These are phyloP conservation scores for Fulmarus glacialis DNA, from an alignment of 2,113 vertebrate genomes.

Conservation along the genomic window DNA sequence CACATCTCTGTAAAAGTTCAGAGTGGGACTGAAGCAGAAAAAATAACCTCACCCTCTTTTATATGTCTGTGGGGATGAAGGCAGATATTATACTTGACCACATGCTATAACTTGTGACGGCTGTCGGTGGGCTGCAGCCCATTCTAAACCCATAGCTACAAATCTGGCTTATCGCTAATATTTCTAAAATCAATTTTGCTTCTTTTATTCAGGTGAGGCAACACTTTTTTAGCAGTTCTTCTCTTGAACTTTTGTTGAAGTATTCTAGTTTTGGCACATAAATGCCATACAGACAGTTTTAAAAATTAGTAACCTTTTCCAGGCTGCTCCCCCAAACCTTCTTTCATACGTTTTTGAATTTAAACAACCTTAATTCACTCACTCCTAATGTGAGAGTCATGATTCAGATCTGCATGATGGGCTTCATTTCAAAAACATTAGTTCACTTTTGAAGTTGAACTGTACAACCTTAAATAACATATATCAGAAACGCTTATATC, in stretches of 20 bases:
- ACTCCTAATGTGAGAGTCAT: neutral
- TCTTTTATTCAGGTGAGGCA: neutral
- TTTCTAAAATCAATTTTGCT: neutral
- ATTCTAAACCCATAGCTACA: neutral
- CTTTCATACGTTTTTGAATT: neutral
- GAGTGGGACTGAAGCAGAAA: neutral
- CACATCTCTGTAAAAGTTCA: neutral
- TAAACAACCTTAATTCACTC: neutral
- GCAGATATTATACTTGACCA: neutral
- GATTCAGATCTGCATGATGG: neutral
- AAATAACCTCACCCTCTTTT: neutral
- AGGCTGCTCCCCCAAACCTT: neutral
- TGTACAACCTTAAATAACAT: neutral
- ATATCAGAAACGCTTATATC: neutral
- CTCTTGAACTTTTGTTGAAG: neutral
- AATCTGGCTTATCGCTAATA: neutral
- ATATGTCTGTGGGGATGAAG: neutral
- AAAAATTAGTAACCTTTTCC: neutral
- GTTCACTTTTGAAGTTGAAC: neutral
- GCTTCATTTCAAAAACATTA: neutral
- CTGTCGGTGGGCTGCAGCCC: neutral
- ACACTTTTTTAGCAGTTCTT: neutral
- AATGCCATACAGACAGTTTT: neutral
- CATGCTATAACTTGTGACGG: fast-evolving
- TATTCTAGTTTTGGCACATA: neutral